These are phyloP conservation scores for Karalla daura DNA, from an alignment of 2,797 vertebrate genomes.

Conservation along the genomic window DNA sequence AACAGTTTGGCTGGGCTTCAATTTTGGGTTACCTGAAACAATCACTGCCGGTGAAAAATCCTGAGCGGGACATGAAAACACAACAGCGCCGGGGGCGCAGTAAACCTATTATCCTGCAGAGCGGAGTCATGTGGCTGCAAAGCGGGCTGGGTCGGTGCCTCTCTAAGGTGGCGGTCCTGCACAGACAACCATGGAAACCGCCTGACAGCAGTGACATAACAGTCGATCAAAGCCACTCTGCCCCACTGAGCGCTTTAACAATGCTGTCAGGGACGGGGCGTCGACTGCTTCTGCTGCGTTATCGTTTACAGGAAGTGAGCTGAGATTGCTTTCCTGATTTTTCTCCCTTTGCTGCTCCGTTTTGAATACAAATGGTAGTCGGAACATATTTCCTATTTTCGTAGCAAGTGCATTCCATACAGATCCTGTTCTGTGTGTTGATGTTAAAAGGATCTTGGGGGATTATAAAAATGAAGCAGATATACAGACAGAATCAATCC, in stretches of 20 bases:
- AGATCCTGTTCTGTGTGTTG: background rate
- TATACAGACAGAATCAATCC: no score
- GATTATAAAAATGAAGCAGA: no score
- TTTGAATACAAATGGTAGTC: background rate
- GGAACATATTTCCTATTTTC: background rate
- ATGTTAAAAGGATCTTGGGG: background rate
- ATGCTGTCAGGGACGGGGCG: slow-evolving; percentile 35
- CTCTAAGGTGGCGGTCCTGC: slow-evolving; percentile 43
- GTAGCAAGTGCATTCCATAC: background rate
- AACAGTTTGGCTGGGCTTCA: background rate
- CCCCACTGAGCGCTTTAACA: slow-evolving; percentile 36
- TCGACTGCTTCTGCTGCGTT: slow-evolving; percentile 32
- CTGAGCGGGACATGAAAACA: slow-evolving; percentile 26
- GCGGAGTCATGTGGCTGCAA: slow-evolving; percentile 43
- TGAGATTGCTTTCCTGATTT: slow-evolving; percentile 12
- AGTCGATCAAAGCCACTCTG: slow-evolving; percentile 36
- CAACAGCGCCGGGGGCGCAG: slow-evolving; percentile 16
- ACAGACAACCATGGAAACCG: slow-evolving; percentile 58
- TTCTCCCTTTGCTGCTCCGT: background rate
- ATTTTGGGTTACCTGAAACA: background rate
- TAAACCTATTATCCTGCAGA: slow-evolving; percentile 33
- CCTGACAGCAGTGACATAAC: slow-evolving; percentile 56
- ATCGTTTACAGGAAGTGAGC: slow-evolving; percentile 30
- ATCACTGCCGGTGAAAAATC: slow-evolving; percentile 4
- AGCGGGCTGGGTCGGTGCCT: slow-evolving; percentile 34